These are phyloP conservation scores for Ephialtes manifestator DNA, from an alignment of 2,888 invertebrate species.

Conservation along the genomic window DNA sequence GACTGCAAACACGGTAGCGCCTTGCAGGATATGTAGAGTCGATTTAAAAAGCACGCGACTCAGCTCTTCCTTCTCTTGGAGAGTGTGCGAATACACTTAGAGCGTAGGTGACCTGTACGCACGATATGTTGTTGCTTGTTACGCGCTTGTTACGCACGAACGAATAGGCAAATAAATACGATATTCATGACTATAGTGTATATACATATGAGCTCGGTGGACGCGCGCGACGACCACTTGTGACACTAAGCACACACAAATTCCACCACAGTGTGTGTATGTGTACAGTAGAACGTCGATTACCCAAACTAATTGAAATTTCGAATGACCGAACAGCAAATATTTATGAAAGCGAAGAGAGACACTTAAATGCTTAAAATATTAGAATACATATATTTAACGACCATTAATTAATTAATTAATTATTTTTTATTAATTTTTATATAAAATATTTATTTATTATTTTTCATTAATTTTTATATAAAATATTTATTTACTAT, in stretches of 20 bases:
- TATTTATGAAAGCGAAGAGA: too few relatives aligned
- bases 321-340: too few relatives aligned
- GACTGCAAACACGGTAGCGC: constrained; percentile 2
- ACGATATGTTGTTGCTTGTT: constrained; percentile 5
- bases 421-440: too few relatives aligned
- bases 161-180: constrained; percentile 43
- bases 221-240: constrained; percentile 6
- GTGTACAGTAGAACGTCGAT: neutral
- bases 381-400: too few relatives aligned
- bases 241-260: constrained; percentile 18
- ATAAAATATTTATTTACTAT: too few relatives aligned
- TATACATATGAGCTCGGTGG: neutral
- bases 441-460: too few relatives aligned
- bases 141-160: constrained; percentile 30
- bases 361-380: too few relatives aligned
- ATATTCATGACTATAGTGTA: neutral
- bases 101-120: constrained; percentile 3
- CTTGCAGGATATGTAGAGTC: neutral
- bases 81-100: constrained; percentile 36
- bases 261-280: neutral
- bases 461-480: too few relatives aligned
- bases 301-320: too few relatives aligned
- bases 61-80: neutral
- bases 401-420: too few relatives aligned
- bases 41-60: constrained; percentile 13